Conservation (phyloP, 2,797 vertebrate genomes). For the Falco novaeseelandiae region DNA sequence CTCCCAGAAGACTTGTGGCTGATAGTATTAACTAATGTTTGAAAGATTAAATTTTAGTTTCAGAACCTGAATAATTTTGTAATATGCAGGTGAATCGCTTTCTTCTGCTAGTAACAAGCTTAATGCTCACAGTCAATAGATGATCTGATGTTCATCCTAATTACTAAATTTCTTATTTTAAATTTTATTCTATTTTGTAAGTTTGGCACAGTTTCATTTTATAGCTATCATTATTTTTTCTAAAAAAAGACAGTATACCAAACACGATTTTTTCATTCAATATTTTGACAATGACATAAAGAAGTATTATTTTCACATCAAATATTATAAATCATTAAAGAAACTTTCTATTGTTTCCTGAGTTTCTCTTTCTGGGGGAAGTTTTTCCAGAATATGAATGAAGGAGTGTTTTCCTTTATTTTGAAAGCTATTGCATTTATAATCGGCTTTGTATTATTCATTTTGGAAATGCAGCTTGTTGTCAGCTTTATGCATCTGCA, state of each 20-base stretch:
- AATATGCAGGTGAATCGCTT: conserved; percentile 45
- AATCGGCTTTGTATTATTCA: background rate
- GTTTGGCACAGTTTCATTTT: background rate
- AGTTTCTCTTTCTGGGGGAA: background rate
- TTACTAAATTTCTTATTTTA: conserved; percentile 9
- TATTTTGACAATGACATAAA: background rate
- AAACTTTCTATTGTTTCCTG: background rate
- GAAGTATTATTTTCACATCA: background rate
- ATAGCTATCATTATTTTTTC: background rate
- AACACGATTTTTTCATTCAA: background rate
- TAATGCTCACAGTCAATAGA: background rate
- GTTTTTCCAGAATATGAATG: background rate
- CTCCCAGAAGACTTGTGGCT: conserved; percentile 15
- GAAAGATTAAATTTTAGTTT: conserved; percentile 62
- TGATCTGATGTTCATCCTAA: background rate
- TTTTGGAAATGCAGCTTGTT: background rate
- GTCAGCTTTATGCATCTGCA: background rate
- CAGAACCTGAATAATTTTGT: conserved; percentile 43
- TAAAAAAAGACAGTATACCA: background rate
- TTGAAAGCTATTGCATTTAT: background rate
- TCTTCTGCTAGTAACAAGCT: conserved; percentile 25
- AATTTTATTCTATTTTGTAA: background rate
- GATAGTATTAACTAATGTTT: conserved; percentile 64
- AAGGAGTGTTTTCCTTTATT: background rate
- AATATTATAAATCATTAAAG: background rate